Evolutionary conservation across 1,140 invertebrate genomes (phyloP), one percentile per base, ranked within the genome.

Genomic region (Cotesia glomerata): DNA sequence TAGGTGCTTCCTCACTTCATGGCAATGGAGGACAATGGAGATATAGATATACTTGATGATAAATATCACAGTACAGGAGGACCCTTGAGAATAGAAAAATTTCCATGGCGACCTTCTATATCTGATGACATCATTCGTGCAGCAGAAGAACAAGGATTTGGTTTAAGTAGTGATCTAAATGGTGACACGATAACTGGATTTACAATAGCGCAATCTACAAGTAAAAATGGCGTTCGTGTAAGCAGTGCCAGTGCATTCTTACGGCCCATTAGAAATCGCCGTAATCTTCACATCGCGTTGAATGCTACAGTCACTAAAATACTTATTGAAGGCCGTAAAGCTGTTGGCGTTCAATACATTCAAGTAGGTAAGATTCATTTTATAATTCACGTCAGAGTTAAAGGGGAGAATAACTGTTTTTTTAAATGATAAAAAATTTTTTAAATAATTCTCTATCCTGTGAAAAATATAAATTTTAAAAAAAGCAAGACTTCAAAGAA

Each of bases 271-370:
- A 81, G 90, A 7, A 75, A 90, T 56, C 84, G 92, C 16, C 84
- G 85, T 0, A 97, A 97, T 85, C 87, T 97, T 0, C 90, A 94
- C 73, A 84, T 95, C 0, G 81, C 90, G 35, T 76, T 94, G 0
- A 93, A 93, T 73, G 90, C 93, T 0, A 90, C 92, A 2, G 93
- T 86, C 0, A 92, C 90, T 0, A 91, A 89, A 77, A 83, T 91
- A 9, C 71, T 90, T 1, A 88, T 93, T 66, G 89, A 94, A 70
- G 78, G 87, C 32, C 64, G 75, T 3, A 88, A 86, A 4, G 91
- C 90, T 34, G 82, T 87, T 11, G 93, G 91, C 8, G 88, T 95
- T 2, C 84, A 91, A 73, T 90, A 87, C 66, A 77, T 82, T 45
- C 76, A 87, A 72, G 83, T 88, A 74, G 79, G 77, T 69, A 77